These are phyloP conservation scores for Brachyistius frenatus DNA, from an alignment of 2,113 vertebrate genomes.

Conservation along the genomic window DNA sequence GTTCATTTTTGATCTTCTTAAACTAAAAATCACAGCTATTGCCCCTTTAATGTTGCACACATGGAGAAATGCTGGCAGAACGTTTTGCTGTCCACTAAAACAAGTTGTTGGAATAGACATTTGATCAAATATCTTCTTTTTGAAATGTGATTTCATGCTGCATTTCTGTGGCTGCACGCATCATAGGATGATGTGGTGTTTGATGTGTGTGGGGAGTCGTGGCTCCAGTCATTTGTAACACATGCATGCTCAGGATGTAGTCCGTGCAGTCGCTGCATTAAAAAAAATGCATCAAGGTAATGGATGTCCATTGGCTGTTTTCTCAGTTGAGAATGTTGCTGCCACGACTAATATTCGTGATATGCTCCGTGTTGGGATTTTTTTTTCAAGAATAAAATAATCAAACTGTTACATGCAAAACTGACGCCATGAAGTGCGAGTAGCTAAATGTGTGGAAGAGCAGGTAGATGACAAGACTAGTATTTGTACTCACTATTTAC, in stretches of 20 bases:
- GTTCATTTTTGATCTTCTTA: no score
- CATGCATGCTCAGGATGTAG: background rate
- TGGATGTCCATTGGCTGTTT: background rate
- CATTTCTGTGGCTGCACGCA: constrained; percentile 5
- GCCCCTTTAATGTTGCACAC: no score
- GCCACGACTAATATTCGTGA: background rate
- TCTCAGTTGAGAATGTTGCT: background rate
- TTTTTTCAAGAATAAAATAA: background rate
- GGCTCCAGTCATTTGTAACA: constrained; percentile 1
- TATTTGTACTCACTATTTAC: no score
- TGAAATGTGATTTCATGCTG: background rate
- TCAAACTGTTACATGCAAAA: no score
- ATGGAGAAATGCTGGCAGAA: no score
- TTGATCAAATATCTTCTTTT: background rate
- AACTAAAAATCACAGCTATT: no score
- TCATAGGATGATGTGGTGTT: background rate
- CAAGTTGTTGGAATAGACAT: background rate
- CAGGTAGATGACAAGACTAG: no score
- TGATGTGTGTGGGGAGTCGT: background rate
- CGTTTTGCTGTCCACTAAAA: background rate
- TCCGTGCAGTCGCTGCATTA: constrained; percentile 3
- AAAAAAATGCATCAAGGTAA: constrained; percentile 41
- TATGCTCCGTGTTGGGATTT: background rate
- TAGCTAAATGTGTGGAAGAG: no score
- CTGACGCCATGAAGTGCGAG: no score